A percentile compares a stretch with the other conserved stretches of the same genome.
Conservation (phyloP, 2,888 invertebrate genomes). For the Clusia tigrina region DNA sequence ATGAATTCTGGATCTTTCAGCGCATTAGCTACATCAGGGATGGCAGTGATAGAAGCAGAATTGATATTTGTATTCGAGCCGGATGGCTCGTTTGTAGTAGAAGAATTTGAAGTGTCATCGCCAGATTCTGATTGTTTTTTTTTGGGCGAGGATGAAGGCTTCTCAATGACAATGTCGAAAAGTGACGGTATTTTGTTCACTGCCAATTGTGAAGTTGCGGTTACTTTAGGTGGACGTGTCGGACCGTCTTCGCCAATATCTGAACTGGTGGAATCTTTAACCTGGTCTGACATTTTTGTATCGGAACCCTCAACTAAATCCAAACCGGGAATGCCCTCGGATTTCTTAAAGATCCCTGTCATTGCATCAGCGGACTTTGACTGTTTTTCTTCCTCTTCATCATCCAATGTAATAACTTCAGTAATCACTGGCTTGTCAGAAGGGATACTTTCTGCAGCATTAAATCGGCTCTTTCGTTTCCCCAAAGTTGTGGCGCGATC, state of each 20-base stretch:
- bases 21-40: constrained; percentile 48
- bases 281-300: constrained; percentile 31
- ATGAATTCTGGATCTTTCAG: constrained; percentile 59
- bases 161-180: constrained; percentile 53
- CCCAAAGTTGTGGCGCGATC: no score
- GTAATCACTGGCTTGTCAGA: constrained; percentile 20
- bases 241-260: constrained; percentile 22
- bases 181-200: constrained; percentile 53
- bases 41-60: neutral
- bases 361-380: constrained; percentile 28
- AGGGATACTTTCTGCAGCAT: constrained; percentile 19
- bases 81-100: neutral
- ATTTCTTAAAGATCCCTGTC: constrained; percentile 54
- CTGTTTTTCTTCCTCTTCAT: constrained; percentile 43
- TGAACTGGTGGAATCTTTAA: neutral
- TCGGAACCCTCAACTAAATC: constrained; percentile 69
- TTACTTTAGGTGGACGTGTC: constrained; percentile 28
- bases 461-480: constrained; percentile 45
- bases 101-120: neutral
- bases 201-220: neutral
- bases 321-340: constrained; percentile 74
- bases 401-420: constrained; percentile 49
- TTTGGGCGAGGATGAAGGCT: constrained; percentile 34
- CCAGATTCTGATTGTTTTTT: constrained; percentile 4
- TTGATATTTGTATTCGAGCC: no score